phyloP scores from a whole-genome alignment of 2,113 vertebrate genomes.

The Pelusios castaneus region DNA sequence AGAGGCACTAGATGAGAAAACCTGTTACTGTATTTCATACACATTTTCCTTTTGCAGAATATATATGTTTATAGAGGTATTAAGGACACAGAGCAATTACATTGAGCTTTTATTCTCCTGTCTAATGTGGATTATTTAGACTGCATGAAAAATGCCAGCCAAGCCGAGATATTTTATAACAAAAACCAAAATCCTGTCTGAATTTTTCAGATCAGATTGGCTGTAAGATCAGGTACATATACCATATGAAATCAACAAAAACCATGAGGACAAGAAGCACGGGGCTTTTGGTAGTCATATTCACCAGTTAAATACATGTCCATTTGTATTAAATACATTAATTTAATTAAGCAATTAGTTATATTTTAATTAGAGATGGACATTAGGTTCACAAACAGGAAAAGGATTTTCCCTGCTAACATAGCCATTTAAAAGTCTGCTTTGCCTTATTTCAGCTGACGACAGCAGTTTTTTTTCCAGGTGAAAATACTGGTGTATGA shows the following conservation, averaged over 20 bases:
- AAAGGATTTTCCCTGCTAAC: conserved; percentile 13
- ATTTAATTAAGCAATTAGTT: conserved; percentile 16
- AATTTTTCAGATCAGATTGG: neutral
- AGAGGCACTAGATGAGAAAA: neutral
- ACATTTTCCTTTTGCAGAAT: neutral
- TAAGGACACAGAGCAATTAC: neutral
- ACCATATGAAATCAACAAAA: neutral
- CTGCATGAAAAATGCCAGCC: neutral
- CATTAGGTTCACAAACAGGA: neutral
- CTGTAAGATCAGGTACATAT: neutral
- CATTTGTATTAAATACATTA: conserved; percentile 4
- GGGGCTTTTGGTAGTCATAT: neutral
- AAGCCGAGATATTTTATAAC: neutral
- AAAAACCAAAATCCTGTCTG: neutral
- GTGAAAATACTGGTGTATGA: conserved; percentile 16
- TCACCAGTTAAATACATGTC: neutral
- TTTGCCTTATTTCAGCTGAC: conserved; percentile 19
- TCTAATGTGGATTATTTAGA: neutral
- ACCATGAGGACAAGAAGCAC: neutral
- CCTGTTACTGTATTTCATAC: neutral
- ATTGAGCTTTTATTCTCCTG: neutral
- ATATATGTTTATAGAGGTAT: neutral
- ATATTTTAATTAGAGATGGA: neutral
- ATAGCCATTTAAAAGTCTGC: conserved; percentile 9
- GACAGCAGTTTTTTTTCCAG: conserved; percentile 22